These are phyloP conservation scores for Nemotelus pantherinus DNA, from an alignment of 2,888 invertebrate genomes.

Conservation along the genomic window DNA sequence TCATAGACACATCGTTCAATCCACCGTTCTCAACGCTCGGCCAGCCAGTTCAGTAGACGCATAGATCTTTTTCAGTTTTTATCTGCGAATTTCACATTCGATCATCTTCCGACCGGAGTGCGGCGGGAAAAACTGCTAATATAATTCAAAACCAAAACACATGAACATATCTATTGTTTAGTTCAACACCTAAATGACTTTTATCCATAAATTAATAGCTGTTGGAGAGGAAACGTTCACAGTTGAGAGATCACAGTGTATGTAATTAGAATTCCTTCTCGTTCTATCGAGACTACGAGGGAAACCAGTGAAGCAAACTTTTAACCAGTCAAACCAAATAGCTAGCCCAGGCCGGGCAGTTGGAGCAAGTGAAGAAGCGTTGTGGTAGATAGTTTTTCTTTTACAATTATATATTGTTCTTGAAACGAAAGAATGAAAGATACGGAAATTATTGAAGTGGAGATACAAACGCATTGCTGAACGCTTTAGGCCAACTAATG, in stretches of 20 bases:
- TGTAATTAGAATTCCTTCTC: constrained; percentile 47
- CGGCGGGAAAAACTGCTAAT: not conserved
- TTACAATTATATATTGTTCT: too few species aligned
- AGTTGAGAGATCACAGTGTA: constrained; percentile 49
- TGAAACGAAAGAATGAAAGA: too few species aligned
- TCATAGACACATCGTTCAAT: too few species aligned
- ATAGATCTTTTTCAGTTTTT: not conserved
- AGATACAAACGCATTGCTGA: too few species aligned
- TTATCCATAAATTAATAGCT: constrained; percentile 51
- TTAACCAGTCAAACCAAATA: not conserved
- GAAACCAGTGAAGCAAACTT: constrained; percentile 1
- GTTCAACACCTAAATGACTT: constrained; percentile 51
- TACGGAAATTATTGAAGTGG: too few species aligned
- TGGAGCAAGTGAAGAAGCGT: not conserved
- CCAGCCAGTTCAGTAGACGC: not conserved
- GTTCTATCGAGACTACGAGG: not conserved
- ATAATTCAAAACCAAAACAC: constrained; percentile 3
- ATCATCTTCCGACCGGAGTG: not conserved
- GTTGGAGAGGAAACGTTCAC: constrained; percentile 52
- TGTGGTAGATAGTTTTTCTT: too few species aligned
- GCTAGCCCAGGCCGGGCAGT: constrained; percentile 17
- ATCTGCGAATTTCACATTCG: not conserved
- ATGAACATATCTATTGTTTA: constrained; percentile 44
- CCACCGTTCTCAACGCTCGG: too few species aligned
- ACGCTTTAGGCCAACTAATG: too few species aligned